phyloP scores from a whole-genome alignment of 1,140 invertebrate species.

The Leptopilina clavipes region DNA sequence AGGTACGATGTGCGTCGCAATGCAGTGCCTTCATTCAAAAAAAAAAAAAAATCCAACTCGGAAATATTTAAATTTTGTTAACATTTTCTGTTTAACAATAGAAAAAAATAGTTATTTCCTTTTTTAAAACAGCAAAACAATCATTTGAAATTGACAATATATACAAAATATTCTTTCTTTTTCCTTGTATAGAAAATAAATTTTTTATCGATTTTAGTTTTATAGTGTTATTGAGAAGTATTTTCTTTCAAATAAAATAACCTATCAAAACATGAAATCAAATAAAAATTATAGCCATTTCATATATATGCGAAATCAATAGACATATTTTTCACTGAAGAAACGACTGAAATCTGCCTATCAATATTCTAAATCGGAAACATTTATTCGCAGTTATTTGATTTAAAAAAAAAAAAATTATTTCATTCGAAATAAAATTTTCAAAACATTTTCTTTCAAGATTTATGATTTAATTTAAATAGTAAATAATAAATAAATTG shows the following conservation, averaged over 20 bases:
- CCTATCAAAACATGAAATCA: constrained; percentile 12
- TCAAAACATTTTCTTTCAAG: neutral
- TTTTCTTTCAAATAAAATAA: neutral
- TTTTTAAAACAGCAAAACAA: too few species aligned
- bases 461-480: neutral
- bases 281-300: constrained; percentile 10
- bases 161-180: too few species aligned
- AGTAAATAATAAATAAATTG: too few species aligned
- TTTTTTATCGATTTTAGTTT: neutral
- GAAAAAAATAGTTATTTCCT: too few species aligned
- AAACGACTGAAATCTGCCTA: constrained; percentile 11
- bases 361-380: constrained; percentile 4
- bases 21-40: too few species aligned
- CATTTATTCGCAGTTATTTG: neutral
- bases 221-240: neutral
- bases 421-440: neutral
- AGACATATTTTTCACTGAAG: neutral
- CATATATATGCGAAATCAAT: neutral
- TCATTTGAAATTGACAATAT: too few species aligned
- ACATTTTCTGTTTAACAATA: too few species aligned
- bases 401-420: neutral
- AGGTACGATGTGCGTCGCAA: too few species aligned
- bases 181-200: neutral
- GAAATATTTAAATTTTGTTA: too few species aligned
- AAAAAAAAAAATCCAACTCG: too few species aligned